Base-by-base conservation (phyloP, 2,888 invertebrate genomes). In the Nudaria mundana region DNA sequence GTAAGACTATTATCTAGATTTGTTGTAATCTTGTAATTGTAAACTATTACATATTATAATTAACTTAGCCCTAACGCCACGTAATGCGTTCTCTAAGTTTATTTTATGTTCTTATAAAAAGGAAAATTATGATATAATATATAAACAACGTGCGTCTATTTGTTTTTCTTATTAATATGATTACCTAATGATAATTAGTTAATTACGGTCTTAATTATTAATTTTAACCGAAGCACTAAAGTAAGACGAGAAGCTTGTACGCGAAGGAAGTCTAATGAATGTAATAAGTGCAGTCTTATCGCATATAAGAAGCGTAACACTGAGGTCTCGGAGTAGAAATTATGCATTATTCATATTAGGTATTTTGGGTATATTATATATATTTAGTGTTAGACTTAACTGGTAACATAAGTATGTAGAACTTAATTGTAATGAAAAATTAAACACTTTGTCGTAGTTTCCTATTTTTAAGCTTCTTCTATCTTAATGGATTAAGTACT, bases 201-300 rank as follows among this genome's bases (percentile, higher is more conserved):
- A 89, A 89, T 89, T 89, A 89, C 89, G 89, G 89, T 89, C 88
- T 75, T 81, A 89, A 89, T 83, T 80, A 86, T 81, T 89, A 86
- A 85, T 84, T 82, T 79, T 85, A 87, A 86, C 76, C 70, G 77
- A 78, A 83, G 67, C 82, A 83, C 80, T 84, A 81, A 83, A 81
- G 69, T 85, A 84, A 85, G 84, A 81, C 76, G 76, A 80, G 71
- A 85, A 78, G 82, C 84, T 85, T 86, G 83, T 85, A 85, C 70
- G 85, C 81, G 81, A 72, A 67, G 67, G n/a, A n/a, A n/a, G 72
- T 76, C 67, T 77, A 74, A 78, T 85, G 76, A 76, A 85, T 86
- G 84, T 89, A 81, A 82, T 75, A 71, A 70, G 83, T 86, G 86
- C 87, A n/a, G n/a, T n/a, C n/a, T n/a, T 86, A 81, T 81, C 82